phyloP scores from a whole-genome alignment of 2,888 invertebrate species.

The Sycophila texana region DNA sequence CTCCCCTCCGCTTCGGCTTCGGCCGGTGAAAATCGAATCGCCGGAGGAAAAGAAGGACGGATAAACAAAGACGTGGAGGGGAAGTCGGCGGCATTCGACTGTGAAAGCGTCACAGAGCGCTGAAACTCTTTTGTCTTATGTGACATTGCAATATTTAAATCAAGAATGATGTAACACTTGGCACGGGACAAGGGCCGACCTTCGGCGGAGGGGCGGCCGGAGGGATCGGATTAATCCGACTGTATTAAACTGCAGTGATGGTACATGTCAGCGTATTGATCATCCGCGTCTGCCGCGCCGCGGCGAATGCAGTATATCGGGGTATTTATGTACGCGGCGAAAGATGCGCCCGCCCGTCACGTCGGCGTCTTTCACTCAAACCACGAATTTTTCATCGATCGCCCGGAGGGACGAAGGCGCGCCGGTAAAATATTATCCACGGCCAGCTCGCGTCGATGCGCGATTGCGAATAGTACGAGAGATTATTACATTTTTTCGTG shows the following conservation, averaged over 20 bases:
- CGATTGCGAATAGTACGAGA: no score
- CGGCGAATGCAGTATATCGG: constrained; percentile 45
- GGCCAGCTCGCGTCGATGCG: no score
- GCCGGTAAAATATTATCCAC: no score
- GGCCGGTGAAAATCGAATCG: background rate
- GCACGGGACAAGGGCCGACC: constrained; percentile 44
- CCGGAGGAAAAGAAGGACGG: background rate
- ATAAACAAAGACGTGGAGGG: background rate
- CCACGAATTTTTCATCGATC: no score
- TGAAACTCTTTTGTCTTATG: constrained; percentile 37
- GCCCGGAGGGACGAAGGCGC: no score
- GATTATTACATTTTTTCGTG: no score
- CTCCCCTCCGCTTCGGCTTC: no score
- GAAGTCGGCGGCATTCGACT: constrained; percentile 4
- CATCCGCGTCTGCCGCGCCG: constrained; percentile 30
- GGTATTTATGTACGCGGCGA: constrained; percentile 42
- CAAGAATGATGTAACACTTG: constrained; percentile 52
- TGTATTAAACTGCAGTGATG: constrained; percentile 55
- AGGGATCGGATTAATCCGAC: constrained; percentile 46
- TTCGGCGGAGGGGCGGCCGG: constrained; percentile 2
- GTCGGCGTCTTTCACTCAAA: no score
- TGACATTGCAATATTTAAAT: constrained; percentile 52
- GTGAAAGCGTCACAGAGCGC: background rate
- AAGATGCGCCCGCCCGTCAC: no score
- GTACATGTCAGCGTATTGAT: constrained; percentile 54